Percentiles rank a stretch among this genome's conserved stretches.
Conservation (phyloP, 2,113 vertebrate genomes). For the Bufo gargarizans region DNA sequence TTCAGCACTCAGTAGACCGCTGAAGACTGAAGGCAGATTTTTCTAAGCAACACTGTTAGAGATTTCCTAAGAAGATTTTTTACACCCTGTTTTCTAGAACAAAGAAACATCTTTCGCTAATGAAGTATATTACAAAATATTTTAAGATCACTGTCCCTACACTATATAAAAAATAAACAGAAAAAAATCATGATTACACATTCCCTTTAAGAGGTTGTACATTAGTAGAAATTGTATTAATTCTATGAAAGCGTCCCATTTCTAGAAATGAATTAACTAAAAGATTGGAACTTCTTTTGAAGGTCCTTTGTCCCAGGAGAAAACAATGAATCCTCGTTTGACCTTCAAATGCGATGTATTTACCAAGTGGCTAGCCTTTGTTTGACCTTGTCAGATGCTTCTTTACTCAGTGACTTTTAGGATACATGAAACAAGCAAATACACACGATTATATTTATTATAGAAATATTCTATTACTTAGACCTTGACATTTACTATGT, state of each 20-base stretch:
- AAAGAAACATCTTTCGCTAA: too few species aligned
- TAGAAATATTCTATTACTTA: constrained; percentile 26
- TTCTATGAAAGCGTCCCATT: neutral
- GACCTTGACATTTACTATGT: constrained; percentile 41
- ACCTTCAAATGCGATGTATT: constrained; percentile 40
- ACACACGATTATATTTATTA: constrained; percentile 31
- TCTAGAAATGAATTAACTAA: neutral
- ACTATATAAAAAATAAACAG: too few species aligned
- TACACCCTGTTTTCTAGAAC: too few species aligned
- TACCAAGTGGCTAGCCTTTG: constrained; percentile 27
- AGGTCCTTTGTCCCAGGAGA: neutral
- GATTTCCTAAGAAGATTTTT: too few species aligned
- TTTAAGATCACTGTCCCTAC: too few species aligned
- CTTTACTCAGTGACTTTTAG: constrained; percentile 45
- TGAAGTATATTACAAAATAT: too few species aligned
- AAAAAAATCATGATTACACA: too few species aligned
- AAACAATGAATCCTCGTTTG: constrained; percentile 12
- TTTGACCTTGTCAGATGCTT: constrained; percentile 49
- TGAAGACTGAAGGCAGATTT: too few species aligned
- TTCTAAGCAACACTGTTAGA: too few species aligned
- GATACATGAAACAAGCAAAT: constrained; percentile 36
- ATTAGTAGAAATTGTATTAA: neutral
- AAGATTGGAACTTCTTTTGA: neutral
- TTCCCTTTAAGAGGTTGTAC: neutral
- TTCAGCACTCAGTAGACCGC: too few species aligned